A percentile compares a stretch with the other conserved stretches of the same genome.
These are phyloP conservation scores for Monoplex corrugatus DNA, from an alignment of 2,888 invertebrate genomes.

Conservation along the genomic window DNA sequence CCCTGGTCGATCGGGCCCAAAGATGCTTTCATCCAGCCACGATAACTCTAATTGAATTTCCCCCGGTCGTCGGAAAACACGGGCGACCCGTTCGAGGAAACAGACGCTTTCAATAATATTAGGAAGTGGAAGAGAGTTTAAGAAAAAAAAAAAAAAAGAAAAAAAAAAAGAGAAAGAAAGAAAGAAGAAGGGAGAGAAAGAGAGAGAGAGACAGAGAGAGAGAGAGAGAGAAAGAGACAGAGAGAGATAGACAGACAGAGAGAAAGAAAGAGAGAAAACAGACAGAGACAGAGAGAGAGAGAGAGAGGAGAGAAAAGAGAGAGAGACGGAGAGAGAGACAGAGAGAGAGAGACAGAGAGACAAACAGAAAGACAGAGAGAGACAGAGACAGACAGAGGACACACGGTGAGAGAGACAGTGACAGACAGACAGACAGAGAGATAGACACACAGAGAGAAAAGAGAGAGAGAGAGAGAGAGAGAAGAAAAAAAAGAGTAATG, in stretches of 20 bases:
- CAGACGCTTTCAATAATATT: background rate
- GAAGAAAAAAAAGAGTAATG: background rate
- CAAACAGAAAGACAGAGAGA: background rate
- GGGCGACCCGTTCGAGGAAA: background rate
- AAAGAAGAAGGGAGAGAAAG: background rate
- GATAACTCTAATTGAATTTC: conserved; percentile 47
- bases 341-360: background rate
- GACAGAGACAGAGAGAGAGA: background rate
- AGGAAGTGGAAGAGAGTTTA: background rate
- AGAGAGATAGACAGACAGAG: background rate
- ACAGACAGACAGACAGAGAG: background rate
- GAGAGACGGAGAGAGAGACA: background rate
- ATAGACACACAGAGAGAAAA: background rate
- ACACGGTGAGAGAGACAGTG: background rate
- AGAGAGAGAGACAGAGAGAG: background rate
- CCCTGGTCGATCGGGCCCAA: conserved; percentile 24
- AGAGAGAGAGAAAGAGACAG: background rate
- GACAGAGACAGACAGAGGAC: background rate
- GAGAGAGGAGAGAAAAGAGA: background rate
- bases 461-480: background rate
- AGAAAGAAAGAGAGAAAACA: background rate
- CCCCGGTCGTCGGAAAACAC: conserved; percentile 15
- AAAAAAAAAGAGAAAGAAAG: background rate
- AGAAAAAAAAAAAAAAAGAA: background rate
- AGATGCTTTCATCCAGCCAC: conserved; percentile 40